Conservation (phyloP, 2,113 vertebrate genomes). For the Oxyura jamaicensis region DNA sequence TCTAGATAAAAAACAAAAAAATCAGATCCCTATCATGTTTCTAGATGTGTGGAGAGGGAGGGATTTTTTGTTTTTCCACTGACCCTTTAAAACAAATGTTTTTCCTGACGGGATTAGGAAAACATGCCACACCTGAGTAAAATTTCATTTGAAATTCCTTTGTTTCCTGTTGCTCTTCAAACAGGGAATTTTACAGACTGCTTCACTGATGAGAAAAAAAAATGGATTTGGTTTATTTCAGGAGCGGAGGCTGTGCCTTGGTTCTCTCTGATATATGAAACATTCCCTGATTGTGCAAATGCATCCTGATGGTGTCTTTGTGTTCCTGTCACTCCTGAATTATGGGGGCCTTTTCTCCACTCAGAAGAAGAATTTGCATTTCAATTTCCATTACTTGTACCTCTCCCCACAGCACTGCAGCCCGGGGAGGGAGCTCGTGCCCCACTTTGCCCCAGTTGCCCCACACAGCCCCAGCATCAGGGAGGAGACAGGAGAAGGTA, state of each 20-base stretch:
- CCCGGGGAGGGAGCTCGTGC: not conserved
- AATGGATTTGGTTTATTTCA: conserved; percentile 66
- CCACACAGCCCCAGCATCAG: accelerated
- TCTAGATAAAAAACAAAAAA: not conserved
- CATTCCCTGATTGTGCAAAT: conserved; percentile 72
- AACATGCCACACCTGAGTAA: conserved; percentile 24
- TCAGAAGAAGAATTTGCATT: conserved; percentile 66
- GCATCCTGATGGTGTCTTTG: conserved; percentile 73
- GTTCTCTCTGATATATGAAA: conserved; percentile 66
- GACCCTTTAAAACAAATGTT: conserved; percentile 52
- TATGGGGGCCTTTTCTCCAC: conserved; percentile 66
- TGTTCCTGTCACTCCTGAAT: conserved; percentile 76
- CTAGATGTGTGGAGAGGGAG: not conserved
- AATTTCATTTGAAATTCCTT: conserved; percentile 39
- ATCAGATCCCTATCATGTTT: not conserved
- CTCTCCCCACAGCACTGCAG: not conserved
- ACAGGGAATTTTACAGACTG: conserved; percentile 50
- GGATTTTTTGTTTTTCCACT: conserved; percentile 4
- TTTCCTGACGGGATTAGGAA: conserved; percentile 38
- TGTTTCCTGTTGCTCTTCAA: conserved; percentile 63
- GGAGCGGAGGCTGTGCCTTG: conserved; percentile 52
- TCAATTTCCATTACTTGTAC: conserved; percentile 50
- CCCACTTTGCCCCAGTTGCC: not conserved
- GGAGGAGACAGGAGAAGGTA: accelerated
- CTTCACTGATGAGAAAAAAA: conserved; percentile 37